Evolutionary conservation across 2,888 invertebrate species (phyloP), one percentile per base, ranked within the genome.

Genomic region (Epirrita christyi): DNA sequence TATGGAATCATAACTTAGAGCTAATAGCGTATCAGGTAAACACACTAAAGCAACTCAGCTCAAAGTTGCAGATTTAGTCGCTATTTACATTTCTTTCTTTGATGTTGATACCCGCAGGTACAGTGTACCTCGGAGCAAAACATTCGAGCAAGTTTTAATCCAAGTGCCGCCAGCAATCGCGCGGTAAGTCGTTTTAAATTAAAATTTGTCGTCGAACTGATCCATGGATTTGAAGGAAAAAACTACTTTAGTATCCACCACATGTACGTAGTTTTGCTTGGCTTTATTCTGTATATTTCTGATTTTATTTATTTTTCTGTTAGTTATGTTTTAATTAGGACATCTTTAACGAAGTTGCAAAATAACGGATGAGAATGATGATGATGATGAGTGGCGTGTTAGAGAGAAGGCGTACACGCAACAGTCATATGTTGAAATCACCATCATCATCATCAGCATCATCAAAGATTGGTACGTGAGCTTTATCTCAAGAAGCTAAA

Each of bases 131-230:
- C 41, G 60, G 52, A 64, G 72, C 73, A 73, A 78, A 80, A 80
- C 76, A 78, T 57, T 74, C 71, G 72, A 72, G 67, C 67, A 82
- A 85, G 78, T 83, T 85, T 80, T 83, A 85, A 86, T 83, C 84
- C 81, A 42, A 60, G 60, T 66, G 71, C 79, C 79, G 76, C 52
- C 75, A 78, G 83, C 82, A 81, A 82, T 85, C 77, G 80, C 67
- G 75, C 81, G 78, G 78, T 86, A 86, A 86, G 85, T 83, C 86
- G 81, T 79, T 86, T 83, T 85, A 86, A 84, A 86, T 86, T 86
- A 86, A 86, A 66, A 84, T 84, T 84, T 81, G 76, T 76, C 76
- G 72, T 73, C 76, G 72, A 75, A 74, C 73, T 64, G 70, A 76
- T 80, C 78, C 67, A 54, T 66, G 76, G 80, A 76, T 80, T 83